phyloP scores from a whole-genome alignment of 2,113 vertebrate species.

The Brienomyrus longianalis region DNA sequence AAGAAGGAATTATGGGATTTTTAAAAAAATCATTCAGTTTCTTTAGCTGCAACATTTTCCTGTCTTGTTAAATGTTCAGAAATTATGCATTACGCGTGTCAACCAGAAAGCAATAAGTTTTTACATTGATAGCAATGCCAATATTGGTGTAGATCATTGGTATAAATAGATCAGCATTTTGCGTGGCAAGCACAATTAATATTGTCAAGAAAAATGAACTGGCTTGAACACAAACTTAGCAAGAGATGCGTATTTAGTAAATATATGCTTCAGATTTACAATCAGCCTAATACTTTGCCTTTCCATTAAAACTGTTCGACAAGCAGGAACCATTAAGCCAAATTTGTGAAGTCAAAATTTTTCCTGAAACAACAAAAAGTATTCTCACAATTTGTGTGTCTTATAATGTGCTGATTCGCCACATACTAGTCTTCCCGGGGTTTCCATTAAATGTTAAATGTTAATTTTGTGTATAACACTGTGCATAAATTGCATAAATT shows the following conservation, averaged over 20 bases:
- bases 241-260: not conserved
- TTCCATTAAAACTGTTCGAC: not conserved
- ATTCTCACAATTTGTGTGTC: not conserved
- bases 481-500: not conserved
- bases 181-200: not conserved
- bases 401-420: not conserved
- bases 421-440: not conserved
- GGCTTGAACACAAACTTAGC: not conserved
- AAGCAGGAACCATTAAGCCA: not conserved
- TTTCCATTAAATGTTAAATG: not conserved
- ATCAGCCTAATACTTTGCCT: not conserved
- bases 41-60: not conserved
- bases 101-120: not conserved
- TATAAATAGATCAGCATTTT: not conserved
- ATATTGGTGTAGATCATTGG: not conserved
- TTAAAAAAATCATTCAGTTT: not conserved
- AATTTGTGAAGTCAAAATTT: not conserved
- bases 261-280: not conserved
- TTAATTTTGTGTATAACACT: not conserved
- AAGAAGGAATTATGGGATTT: not conserved
- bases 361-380: not conserved
- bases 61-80: not conserved
- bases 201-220: not conserved
- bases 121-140: not conserved
- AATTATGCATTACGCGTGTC: no score